Evolutionary conservation across 2,797 vertebrate species (phyloP), one percentile per base, ranked within the genome.

Genomic region (Schizopygopsis malacanthus): DNA sequence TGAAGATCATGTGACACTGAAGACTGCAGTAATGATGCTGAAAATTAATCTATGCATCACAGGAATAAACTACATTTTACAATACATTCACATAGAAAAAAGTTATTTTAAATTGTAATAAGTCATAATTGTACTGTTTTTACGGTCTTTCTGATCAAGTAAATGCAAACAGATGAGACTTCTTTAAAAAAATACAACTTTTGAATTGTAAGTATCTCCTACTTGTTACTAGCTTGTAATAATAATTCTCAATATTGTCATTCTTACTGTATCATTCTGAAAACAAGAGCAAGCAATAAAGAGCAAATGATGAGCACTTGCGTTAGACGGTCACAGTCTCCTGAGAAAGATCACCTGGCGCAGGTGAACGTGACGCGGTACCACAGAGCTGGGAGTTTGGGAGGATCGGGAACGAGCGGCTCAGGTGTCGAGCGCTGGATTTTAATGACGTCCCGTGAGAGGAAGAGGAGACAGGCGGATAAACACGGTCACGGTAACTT

Each of bases 381-480:
- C 33, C 6, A 37, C 6, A 6, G 33, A 9, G 4, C 15, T 73
- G 63, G 56, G 61, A 63, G 45, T 28, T 47, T 22, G 18, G 59
- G 15, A 50, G 20, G 52, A 16, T 22, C 25, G 28, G 41, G 43
- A 70, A 65, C 4, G 9, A 45, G 37, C 10, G 72, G 72, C 77
- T 78, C 75, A 89, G 87, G 87, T 85, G 80, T 70, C 43, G n/a
- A 65, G 63, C 39, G 71, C 70, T 54, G 61, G 80, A 78, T 72
- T 87, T 84, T 88, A 90, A 90, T 84, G 80, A 90, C 33, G 39
- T 84, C 88, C 87, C 73, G 12, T 22, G 88, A 89, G 82, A 79
- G 13, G 43, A 41, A 41, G 18, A 41, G 2, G 18, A 70, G 67
- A 70, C 9, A 4, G 65, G 12, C 70, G 43, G 47, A 50, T 20